Base-by-base conservation (phyloP, 2,888 invertebrate genomes). In the Atherix ibis region DNA sequence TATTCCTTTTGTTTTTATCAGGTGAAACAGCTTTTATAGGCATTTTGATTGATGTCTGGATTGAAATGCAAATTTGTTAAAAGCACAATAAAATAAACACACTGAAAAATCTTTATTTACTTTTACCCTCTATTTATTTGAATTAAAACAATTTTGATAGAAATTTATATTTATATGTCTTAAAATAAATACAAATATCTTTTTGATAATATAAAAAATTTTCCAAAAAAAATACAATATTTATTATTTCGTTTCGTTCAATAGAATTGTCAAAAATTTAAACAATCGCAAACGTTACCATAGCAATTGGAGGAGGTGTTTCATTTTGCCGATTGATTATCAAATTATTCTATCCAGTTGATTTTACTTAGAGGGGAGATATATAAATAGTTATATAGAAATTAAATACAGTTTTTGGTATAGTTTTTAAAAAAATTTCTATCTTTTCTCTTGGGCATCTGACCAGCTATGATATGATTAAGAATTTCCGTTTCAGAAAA, bases 201-300 rank as follows among this genome's bases (percentile, higher is more conserved):
- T 14, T 10, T 26, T 2, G 26, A 13, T 5, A 10, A 5, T 26
- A 26, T 26, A 26, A 9, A 26, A 26, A 26, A 26, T 3, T 10
- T 5, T 13, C 13, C 13, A 14, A n/a, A 10, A 13, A 26, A 22
- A 13, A 8, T 14, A 26, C 26, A 3, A 26, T 5, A 26, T 13
- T 12, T 22, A 22, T 22, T 10, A 24, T 5, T 5, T n/a, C 5
- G n/a, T 26, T 10, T 12, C 31, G 18, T 31, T 18, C 30, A 30
- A n/a, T 25, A 25, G 18, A 27, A 18, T 10, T 33, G 33, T 33
- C 33, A 33, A 29, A 34, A 15, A 17, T 34, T 19, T 16, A 34
- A 28, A 34, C 29, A 34, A 22, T 24, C 12, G 24, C 34, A 12
- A 5, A 13, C 29, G 34, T 34, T 27, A 24, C 34, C 29, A 34